Conservation (phyloP, 35 echinoderm and acorn worm genomes). For the Apostichopus japonicus region DNA sequence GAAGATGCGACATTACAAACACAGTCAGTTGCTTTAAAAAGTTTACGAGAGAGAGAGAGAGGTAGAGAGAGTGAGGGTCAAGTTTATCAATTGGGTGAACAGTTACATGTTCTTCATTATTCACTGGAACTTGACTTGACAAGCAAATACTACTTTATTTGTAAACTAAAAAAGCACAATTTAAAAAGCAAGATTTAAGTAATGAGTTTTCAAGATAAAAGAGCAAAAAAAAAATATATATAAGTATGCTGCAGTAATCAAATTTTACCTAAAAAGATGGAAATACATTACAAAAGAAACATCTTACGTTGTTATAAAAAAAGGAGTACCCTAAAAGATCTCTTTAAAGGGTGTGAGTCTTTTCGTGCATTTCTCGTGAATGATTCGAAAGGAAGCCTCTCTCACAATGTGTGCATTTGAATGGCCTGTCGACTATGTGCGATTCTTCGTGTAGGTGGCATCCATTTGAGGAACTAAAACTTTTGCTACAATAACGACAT, state of each 20-base stretch:
- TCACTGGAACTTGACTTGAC: too few species aligned
- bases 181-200: too few species aligned
- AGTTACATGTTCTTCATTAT: too few species aligned
- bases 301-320: background rate
- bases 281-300: background rate
- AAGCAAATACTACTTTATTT: too few species aligned
- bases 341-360: constrained; percentile 49
- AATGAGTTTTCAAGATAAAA: background rate
- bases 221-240: background rate
- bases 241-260: background rate
- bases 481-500: constrained; percentile 43
- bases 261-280: background rate
- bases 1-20: too few species aligned
- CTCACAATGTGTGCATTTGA: constrained; percentile 26
- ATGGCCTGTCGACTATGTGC: constrained; percentile 39
- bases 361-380: constrained; percentile 41
- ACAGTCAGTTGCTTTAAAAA: too few species aligned
- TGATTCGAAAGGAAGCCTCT: constrained; percentile 36
- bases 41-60: too few species aligned
- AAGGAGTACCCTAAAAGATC: background rate
- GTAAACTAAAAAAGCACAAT: too few species aligned
- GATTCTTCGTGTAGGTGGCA: constrained; percentile 47
- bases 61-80: too few species aligned
- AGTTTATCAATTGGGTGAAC: too few species aligned
- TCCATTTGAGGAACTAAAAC: constrained; percentile 30